Conservation (phyloP, 2,888 invertebrate species). For the Rutpela maculata region DNA sequence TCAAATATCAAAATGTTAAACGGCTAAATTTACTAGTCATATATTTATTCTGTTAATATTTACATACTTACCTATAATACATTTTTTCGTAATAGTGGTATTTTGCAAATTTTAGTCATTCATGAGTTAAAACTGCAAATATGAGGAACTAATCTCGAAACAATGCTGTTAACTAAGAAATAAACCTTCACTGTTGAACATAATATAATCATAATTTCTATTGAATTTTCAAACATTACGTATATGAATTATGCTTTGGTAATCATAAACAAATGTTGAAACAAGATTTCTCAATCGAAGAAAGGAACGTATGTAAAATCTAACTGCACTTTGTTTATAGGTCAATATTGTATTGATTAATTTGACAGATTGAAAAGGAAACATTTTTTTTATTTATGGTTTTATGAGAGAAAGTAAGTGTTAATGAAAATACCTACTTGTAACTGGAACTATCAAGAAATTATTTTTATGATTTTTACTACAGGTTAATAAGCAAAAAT, state of each 20-base stretch:
- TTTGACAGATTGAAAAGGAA: background rate
- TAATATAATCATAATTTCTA: background rate
- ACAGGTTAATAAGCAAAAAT: too few species aligned
- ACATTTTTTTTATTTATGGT: too few species aligned
- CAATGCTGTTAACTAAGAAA: background rate
- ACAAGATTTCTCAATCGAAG: constrained; percentile 1
- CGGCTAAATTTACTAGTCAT: too few species aligned
- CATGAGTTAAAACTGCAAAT: background rate
- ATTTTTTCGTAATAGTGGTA: too few species aligned
- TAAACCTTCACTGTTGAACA: background rate
- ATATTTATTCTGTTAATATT: too few species aligned
- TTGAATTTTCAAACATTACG: constrained; percentile 10
- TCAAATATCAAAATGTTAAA: too few species aligned
- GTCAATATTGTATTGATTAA: background rate
- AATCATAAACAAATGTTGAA: constrained; percentile 12
- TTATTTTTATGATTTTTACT: too few species aligned
- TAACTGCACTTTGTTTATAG: background rate
- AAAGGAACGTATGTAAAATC: background rate
- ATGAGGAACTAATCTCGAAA: background rate
- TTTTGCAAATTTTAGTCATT: too few species aligned
- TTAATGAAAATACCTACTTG: too few species aligned
- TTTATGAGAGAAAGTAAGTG: too few species aligned
- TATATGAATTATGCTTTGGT: background rate
- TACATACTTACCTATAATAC: too few species aligned
- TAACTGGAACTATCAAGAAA: too few species aligned